Percentiles rank a stretch among this genome's conserved stretches.
These are phyloP conservation scores for Lasius platythorax DNA, from an alignment of 2,888 invertebrate species.

Conservation along the genomic window DNA sequence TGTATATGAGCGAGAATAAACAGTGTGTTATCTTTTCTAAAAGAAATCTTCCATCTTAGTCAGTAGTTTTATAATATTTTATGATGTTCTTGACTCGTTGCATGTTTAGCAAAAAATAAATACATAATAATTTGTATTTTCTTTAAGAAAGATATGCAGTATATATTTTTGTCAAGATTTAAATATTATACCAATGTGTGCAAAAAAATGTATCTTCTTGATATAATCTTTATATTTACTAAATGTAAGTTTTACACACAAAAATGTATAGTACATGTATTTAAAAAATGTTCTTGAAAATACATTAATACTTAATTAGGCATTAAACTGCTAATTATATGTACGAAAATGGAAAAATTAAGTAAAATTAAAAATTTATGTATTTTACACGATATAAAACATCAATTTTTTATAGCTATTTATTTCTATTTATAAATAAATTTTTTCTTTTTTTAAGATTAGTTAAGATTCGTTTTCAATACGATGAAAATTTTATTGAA, in stretches of 20 bases:
- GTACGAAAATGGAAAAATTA: not conserved
- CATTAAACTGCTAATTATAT: not conserved
- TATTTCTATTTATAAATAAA: not conserved
- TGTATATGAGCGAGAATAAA: conserved; percentile 71
- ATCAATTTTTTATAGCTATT: not conserved
- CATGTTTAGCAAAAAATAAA: not conserved
- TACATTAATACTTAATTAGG: not conserved
- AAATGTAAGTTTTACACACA: conserved; percentile 36
- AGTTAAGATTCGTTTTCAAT: not conserved
- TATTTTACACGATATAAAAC: not conserved
- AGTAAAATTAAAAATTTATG: not conserved
- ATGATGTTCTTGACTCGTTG: not conserved
- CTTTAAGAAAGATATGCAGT: not conserved
- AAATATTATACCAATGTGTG: conserved; percentile 20
- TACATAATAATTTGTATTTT: conserved; percentile 27
- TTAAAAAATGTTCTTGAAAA: conserved; percentile 20
- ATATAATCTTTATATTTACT: conserved; percentile 32
- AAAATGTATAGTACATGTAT: conserved; percentile 36
- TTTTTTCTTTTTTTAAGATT: too few species aligned
- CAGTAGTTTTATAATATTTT: not conserved
- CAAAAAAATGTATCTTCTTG: conserved; percentile 7
- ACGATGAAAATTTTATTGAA: not conserved
- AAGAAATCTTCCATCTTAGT: conserved; percentile 24
- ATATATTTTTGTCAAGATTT: conserved; percentile 24
- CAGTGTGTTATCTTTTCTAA: conserved; percentile 71